These are phyloP conservation scores for Agrotis exclamationis DNA, from an alignment of 2,888 invertebrate genomes.

Conservation along the genomic window DNA sequence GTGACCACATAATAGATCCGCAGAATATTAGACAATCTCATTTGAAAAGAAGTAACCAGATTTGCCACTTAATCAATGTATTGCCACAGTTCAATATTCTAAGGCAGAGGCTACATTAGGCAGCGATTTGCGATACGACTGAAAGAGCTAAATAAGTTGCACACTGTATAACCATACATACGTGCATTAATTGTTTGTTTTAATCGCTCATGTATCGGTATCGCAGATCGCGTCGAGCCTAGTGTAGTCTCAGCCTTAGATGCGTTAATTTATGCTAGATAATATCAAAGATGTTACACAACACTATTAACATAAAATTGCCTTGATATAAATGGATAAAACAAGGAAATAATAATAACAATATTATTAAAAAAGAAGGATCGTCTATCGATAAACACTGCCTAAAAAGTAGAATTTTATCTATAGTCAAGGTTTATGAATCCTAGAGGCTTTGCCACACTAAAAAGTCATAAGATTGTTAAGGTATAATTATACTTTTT, in stretches of 20 bases:
- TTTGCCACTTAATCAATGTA: not conserved
- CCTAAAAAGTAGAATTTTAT: slow-evolving; percentile 1
- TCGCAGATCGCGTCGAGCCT: no score
- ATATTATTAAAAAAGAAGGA: slow-evolving; percentile 1
- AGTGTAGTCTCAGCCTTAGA: not conserved
- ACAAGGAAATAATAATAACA: slow-evolving; percentile 11
- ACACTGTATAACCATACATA: no score
- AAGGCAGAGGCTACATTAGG: not conserved
- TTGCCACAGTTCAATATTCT: not conserved
- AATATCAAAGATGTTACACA: slow-evolving; percentile 4
- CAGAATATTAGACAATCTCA: not conserved
- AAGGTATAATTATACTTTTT: slow-evolving; percentile 16
- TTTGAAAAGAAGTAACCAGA: not conserved
- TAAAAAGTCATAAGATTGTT: not conserved
- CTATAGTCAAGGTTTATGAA: slow-evolving; percentile 14
- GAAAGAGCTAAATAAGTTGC: no score
- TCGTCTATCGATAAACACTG: not conserved
- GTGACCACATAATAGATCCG: no score
- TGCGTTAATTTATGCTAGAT: slow-evolving; percentile 11
- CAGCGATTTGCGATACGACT: no score
- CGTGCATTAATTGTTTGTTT: no score
- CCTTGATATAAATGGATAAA: slow-evolving; percentile 32
- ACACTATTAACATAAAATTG: slow-evolving; percentile 29
- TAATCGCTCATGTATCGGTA: no score
- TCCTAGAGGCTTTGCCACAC: slow-evolving; percentile 21